These are phyloP conservation scores for Clanis bilineata DNA, from an alignment of 2,888 invertebrate species.

Conservation along the genomic window DNA sequence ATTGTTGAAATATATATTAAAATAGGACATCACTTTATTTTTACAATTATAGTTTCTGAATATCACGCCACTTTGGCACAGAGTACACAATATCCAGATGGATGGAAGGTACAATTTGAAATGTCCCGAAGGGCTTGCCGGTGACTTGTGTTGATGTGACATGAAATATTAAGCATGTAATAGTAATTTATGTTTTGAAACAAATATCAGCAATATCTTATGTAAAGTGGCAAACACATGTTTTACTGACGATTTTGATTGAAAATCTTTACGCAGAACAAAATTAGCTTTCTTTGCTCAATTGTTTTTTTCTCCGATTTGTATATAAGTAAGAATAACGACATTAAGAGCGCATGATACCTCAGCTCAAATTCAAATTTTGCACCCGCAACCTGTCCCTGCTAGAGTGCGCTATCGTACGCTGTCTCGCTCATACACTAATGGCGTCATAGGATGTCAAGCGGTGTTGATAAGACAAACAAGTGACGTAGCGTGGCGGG, in stretches of 20 bases:
- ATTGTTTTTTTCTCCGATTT: background rate
- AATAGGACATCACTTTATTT: conserved; percentile 12
- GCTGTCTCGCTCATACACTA: too few species aligned
- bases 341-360: too few species aligned
- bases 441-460: too few species aligned
- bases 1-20: conserved; percentile 24
- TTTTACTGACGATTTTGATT: background rate
- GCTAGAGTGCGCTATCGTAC: too few species aligned
- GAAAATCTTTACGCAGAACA: too few species aligned
- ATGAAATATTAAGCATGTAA: background rate
- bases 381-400: too few species aligned
- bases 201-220: background rate
- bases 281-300: too few species aligned
- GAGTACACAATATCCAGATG: background rate
- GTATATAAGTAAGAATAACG: background rate
- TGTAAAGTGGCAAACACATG: too few species aligned
- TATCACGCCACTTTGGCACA: background rate
- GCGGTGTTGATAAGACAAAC: too few species aligned
- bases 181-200: background rate
- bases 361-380: too few species aligned
- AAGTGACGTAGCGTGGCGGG: too few species aligned
- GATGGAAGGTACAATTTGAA: background rate
- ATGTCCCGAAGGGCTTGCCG: background rate
- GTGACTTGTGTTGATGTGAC: background rate
- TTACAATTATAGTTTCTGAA: background rate